Evolutionary conservation across 2,113 vertebrate species (phyloP).

Genomic region (Plotosus lineatus): DNA sequence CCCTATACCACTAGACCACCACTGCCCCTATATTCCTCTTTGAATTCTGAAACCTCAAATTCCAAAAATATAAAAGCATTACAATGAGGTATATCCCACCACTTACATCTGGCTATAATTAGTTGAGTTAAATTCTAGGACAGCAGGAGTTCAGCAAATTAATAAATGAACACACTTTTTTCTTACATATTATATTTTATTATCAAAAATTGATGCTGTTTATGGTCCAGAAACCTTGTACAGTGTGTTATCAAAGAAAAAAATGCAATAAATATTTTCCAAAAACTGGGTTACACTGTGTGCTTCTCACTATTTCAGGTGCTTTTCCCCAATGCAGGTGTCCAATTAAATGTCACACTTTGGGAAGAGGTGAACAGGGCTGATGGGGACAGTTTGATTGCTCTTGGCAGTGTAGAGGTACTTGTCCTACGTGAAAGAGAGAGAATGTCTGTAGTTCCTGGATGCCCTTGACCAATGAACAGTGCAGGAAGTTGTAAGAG

Average conservation of each 20-base stretch:
- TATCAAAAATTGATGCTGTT: not conserved
- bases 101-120: too few relatives aligned
- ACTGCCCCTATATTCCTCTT: too few relatives aligned
- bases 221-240: not conserved
- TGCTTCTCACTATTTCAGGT: slow-evolving; percentile 59
- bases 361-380: slow-evolving; percentile 57
- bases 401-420: slow-evolving; percentile 28
- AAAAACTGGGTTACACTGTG: not conserved
- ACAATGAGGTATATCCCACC: too few relatives aligned
- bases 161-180: not conserved
- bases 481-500: slow-evolving; percentile 6
- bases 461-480: slow-evolving; percentile 29
- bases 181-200: not conserved
- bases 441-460: not conserved
- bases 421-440: not conserved
- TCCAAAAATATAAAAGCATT: too few relatives aligned
- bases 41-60: too few relatives aligned
- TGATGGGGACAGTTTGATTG: slow-evolving; percentile 38
- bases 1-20: too few relatives aligned
- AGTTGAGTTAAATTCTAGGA: too few relatives aligned
- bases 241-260: not conserved
- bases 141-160: too few relatives aligned
- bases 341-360: slow-evolving; percentile 71
- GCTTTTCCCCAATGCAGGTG: slow-evolving; percentile 63
- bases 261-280: not conserved